phyloP scores from a whole-genome alignment of 2,113 vertebrate species.

The Perca flavescens region DNA sequence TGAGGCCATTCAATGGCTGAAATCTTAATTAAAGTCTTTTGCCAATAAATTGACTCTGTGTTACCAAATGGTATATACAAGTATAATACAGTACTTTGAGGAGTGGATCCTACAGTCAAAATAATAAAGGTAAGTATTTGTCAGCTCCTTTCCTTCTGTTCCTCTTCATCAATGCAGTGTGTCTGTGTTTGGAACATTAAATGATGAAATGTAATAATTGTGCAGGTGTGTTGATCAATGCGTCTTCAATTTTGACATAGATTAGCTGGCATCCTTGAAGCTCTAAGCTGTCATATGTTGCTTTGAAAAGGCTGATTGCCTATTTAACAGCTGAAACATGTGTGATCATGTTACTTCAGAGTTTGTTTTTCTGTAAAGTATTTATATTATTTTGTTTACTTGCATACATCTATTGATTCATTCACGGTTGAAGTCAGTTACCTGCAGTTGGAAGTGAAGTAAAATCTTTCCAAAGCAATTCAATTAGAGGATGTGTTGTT shows the following conservation, averaged over 20 bases:
- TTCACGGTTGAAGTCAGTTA: not conserved
- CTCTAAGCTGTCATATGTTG: conserved; percentile 4
- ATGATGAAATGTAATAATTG: conserved; percentile 16
- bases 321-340: conserved; percentile 29
- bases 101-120: not conserved
- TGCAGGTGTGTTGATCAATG: conserved; percentile 9
- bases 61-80: not conserved
- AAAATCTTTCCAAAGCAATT: conserved; percentile 6
- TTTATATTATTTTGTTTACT: not conserved
- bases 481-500: conserved; percentile 53
- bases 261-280: conserved; percentile 9
- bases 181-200: not conserved
- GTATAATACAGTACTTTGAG: not conserved
- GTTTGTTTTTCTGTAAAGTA: not conserved
- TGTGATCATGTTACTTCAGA: not conserved
- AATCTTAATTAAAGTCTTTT: not conserved
- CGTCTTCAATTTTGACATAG: conserved; percentile 17
- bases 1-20: not conserved
- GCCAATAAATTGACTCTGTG: not conserved
- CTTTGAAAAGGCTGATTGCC: conserved; percentile 17
- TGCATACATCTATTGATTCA: not conserved
- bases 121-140: not conserved
- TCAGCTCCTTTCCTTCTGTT: not conserved
- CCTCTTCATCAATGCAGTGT: not conserved
- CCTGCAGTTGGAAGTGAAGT: not conserved